These are phyloP conservation scores for Diachrysia chrysitis DNA, from an alignment of 2,888 invertebrate genomes.

Conservation along the genomic window DNA sequence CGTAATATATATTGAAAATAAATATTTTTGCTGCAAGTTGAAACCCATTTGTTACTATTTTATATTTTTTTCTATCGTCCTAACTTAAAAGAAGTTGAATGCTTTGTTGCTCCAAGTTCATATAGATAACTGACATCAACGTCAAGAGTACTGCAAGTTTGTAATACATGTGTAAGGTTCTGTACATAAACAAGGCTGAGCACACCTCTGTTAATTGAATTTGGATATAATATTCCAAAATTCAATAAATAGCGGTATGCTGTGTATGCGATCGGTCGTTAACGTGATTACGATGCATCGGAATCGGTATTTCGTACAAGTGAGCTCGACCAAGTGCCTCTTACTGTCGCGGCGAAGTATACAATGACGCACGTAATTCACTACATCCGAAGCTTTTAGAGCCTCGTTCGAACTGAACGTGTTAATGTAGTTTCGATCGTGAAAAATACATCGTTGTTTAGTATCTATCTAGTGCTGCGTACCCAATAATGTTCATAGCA, in stretches of 20 bases:
- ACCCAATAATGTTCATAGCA: slow-evolving; percentile 7
- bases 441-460: slow-evolving; percentile 16
- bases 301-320: slow-evolving; percentile 8
- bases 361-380: slow-evolving; percentile 9
- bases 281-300: slow-evolving; percentile 1
- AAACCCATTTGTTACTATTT: too few relatives aligned
- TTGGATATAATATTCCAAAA: background rate
- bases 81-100: too few relatives aligned
- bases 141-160: too few relatives aligned
- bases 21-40: too few relatives aligned
- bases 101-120: too few relatives aligned
- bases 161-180: background rate
- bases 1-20: too few relatives aligned
- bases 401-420: slow-evolving; percentile 5
- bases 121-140: too few relatives aligned
- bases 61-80: too few relatives aligned
- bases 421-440: slow-evolving; percentile 13
- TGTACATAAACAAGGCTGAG: background rate
- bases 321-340: slow-evolving; percentile 7
- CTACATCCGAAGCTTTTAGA: slow-evolving; percentile 5
- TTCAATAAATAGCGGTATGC: slow-evolving; percentile 6
- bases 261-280: background rate
- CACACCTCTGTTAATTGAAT: background rate
- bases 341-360: slow-evolving; percentile 8
- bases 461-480: slow-evolving; percentile 13